Evolutionary conservation across 2,888 invertebrate genomes (phyloP).

Genomic region (Chromoteleia sp.): DNA sequence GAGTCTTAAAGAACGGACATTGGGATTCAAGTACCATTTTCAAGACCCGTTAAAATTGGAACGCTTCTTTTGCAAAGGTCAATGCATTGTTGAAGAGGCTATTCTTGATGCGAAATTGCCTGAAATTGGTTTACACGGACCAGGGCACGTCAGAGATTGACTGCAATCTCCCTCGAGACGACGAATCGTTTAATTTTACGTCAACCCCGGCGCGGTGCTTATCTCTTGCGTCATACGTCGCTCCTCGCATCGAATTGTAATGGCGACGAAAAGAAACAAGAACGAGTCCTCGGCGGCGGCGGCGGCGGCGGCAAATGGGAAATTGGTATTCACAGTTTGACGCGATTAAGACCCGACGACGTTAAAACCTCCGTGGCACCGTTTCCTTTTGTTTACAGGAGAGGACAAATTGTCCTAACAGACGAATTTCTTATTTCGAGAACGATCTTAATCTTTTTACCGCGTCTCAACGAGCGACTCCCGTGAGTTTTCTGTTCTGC

Average conservation of each 20-base stretch:
- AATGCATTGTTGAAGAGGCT: conserved; percentile 83
- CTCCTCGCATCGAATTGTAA: conserved; percentile 2
- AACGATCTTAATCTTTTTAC: conserved; percentile 77
- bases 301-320: conserved; percentile 9
- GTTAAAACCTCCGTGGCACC: neutral
- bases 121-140: conserved; percentile 84
- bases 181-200: conserved; percentile 77
- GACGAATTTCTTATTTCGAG: conserved; percentile 25
- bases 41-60: conserved; percentile 82
- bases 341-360: conserved; percentile 5
- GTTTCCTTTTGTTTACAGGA: conserved; percentile 8
- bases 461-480: conserved; percentile 65
- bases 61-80: conserved; percentile 81
- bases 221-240: conserved; percentile 21
- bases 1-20: conserved; percentile 63
- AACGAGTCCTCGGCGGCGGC: neutral
- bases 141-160: conserved; percentile 81
- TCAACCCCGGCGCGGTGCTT: conserved; percentile 24
- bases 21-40: conserved; percentile 71
- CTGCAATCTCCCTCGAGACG: conserved; percentile 76
- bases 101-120: conserved; percentile 85
- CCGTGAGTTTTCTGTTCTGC: conserved; percentile 66
- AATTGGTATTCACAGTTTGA: conserved; percentile 49
- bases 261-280: conserved; percentile 20
- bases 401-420: conserved; percentile 15